Conservation (phyloP, 2,797 vertebrate genomes). For the Lacerta viridis region DNA sequence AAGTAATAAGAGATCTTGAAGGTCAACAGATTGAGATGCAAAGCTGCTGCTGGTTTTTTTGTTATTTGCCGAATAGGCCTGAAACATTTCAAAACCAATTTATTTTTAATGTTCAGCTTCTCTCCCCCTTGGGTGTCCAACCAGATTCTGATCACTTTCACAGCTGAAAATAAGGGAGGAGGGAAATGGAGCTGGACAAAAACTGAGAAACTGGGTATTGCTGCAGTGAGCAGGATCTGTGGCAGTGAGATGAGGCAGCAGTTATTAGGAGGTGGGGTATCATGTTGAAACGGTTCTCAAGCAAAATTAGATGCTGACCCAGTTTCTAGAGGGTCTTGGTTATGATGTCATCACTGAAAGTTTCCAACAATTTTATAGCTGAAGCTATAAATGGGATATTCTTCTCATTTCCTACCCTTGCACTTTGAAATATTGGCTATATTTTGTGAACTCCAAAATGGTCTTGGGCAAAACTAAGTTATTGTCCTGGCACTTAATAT, state of each 20-base stretch:
- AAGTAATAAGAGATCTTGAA: slow-evolving; percentile 22
- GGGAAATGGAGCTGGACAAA: neutral
- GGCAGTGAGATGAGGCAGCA: neutral
- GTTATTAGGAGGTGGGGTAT: neutral
- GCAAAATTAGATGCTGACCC: neutral
- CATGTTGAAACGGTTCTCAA: neutral
- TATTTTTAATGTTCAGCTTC: neutral
- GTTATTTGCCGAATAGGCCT: neutral
- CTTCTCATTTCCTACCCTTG: neutral
- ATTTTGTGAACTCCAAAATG: neutral
- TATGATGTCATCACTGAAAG: neutral
- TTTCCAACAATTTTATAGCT: neutral
- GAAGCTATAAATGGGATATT: neutral
- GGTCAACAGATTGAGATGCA: neutral
- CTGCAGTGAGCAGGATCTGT: neutral
- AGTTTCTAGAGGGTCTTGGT: neutral
- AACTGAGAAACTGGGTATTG: neutral
- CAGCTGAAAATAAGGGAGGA: no score
- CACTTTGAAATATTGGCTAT: neutral
- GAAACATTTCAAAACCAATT: slow-evolving; percentile 7
- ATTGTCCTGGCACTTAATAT: neutral
- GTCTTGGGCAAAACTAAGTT: neutral
- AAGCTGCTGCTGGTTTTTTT: neutral
- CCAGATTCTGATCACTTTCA: neutral
- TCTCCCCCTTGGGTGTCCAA: neutral